Evolutionary conservation across 2,888 invertebrate species (phyloP), one percentile per base, ranked within the genome.

Genomic region (Hirudinaria manillensis): DNA sequence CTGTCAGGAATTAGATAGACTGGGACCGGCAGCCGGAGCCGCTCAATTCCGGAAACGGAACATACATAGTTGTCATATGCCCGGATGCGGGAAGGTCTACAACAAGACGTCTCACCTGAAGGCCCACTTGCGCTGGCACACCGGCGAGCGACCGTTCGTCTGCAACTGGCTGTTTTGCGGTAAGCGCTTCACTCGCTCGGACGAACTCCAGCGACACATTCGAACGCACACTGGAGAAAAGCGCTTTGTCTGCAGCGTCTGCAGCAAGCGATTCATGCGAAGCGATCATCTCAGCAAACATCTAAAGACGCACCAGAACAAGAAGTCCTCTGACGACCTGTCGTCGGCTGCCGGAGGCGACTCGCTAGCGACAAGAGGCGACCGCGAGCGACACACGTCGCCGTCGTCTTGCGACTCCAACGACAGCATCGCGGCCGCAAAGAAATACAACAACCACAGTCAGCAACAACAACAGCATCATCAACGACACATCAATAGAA

Each of bases 151-250:
- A 80, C 97, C 97, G 56, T 94, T 94, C 86, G 94, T 94, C 77
- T 97, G 96, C 88, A 94, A 94, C 87, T 97, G 96, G 96, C 88
- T 96, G 83, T 96, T 96, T 87, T 97, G 96, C 87, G 95, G 95
- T 78, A 97, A 97, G 87, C 88, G 95, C 80, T 97, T 97, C 88
- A 97, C 96, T 78, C 89, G 94, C 81, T 95, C 94, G 79, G 97
- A 97, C 87, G 97, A 97, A 87, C 89, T 97, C 81, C 96, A 97
- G 87, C 90, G 96, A 82, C 96, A 97, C 86, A 89, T 96, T 82
- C 89, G 96, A 83, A 96, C 96, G 80, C 96, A 97, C 87, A 94
- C 95, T 32, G 85, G 85, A 76, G 96, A 96, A 87, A 96, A 97
- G 67, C 93, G 95, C 0, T 95, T 91, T 83, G 90, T 92, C 0